Evolutionary conservation across 2,113 vertebrate genomes (phyloP).

Genomic region (Tragelaphus imberbis): DNA sequence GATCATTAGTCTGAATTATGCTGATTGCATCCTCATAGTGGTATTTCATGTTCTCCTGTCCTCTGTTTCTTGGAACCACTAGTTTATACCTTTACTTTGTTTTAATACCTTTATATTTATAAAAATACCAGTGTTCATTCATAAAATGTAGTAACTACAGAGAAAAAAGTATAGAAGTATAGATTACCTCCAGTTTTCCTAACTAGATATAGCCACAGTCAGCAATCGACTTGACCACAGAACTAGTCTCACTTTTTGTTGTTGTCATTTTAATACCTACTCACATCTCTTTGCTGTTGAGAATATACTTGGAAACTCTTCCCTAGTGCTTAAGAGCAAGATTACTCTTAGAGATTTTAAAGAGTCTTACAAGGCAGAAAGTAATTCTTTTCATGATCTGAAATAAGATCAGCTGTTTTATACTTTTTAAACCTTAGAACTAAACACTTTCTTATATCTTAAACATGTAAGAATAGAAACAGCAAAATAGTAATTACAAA

Average conservation of each 20-base stretch:
- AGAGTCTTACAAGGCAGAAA: background rate
- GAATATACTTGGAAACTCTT: background rate
- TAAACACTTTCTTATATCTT: background rate
- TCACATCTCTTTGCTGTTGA: background rate
- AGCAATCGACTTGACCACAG: background rate
- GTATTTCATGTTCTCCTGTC: background rate
- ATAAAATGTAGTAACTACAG: background rate
- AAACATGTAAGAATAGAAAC: background rate
- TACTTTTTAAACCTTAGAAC: background rate
- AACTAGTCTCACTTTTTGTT: background rate
- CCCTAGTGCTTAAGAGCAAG: background rate
- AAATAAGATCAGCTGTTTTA: conserved; percentile 3
- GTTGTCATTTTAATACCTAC: background rate
- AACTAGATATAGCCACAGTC: background rate
- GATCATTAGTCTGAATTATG: background rate
- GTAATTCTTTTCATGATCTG: background rate
- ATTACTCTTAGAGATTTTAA: background rate
- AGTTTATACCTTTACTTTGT: background rate
- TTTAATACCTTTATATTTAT: background rate
- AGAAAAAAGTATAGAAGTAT: background rate
- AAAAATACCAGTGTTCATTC: background rate
- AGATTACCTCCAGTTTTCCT: background rate
- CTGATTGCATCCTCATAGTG: background rate
- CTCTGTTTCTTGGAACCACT: background rate
- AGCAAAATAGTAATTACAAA: background rate